Percentiles rank a stretch among this genome's conserved stretches.
Conservation (phyloP, 1,140 invertebrate genomes). For the Heliconius nattereri region DNA sequence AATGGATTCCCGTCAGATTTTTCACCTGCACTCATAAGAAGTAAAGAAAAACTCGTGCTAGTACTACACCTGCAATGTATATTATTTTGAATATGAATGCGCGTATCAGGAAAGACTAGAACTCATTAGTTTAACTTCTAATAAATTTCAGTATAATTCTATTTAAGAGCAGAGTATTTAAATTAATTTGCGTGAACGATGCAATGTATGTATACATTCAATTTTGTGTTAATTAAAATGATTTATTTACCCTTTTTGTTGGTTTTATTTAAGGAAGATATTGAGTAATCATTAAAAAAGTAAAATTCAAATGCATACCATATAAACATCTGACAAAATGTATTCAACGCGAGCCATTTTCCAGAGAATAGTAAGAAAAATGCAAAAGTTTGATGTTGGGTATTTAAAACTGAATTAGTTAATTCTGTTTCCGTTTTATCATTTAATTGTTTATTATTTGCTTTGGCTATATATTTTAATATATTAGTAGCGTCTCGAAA, state of each 20-base stretch:
- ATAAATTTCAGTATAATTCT: too few species aligned
- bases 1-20: slow-evolving; percentile 86
- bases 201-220: too few species aligned
- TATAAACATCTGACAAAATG: slow-evolving; percentile 61
- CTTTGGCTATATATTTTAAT: slow-evolving; percentile 83
- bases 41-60: slow-evolving; percentile 6
- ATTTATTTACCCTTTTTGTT: too few species aligned
- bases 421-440: slow-evolving; percentile 60
- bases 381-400: slow-evolving; percentile 75
- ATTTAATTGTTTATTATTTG: slow-evolving; percentile 82
- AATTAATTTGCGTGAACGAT: too few species aligned
- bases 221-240: too few species aligned
- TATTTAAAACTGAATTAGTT: slow-evolving; percentile 46
- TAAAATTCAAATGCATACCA: slow-evolving; percentile 68
- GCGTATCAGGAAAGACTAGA: too few species aligned
- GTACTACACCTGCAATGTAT: neutral
- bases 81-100: neutral
- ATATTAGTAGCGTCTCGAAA: slow-evolving; percentile 82
- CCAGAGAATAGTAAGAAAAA: slow-evolving; percentile 81
- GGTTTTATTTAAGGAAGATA: too few species aligned
- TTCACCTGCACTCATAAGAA: slow-evolving; percentile 76
- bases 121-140: too few species aligned
- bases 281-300: too few species aligned
- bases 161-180: too few species aligned
- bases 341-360: slow-evolving; percentile 82